A percentile compares a stretch with the other conserved stretches of the same genome.
Evolutionary conservation across 1,140 invertebrate genomes (phyloP).

Genomic region (Batillaria attramentaria): DNA sequence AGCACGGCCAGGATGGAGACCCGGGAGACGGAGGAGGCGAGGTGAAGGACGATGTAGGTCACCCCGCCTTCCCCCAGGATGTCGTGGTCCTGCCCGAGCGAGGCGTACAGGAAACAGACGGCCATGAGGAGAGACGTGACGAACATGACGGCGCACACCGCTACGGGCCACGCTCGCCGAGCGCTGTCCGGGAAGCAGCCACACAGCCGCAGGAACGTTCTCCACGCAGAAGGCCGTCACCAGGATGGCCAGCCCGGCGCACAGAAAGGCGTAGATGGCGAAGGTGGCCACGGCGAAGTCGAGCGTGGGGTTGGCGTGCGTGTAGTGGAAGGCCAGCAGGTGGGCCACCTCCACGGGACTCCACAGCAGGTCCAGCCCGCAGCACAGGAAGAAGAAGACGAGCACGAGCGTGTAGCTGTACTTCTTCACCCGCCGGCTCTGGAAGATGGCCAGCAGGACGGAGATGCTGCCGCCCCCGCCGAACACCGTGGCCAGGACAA

Average conservation of each 20-base stretch:
- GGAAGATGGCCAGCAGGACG: conserved; percentile 53
- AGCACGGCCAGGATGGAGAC: conserved; percentile 13
- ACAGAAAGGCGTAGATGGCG: conserved; percentile 55
- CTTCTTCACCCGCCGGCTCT: conserved; percentile 46
- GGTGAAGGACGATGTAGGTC: conserved; percentile 7
- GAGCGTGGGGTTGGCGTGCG: conserved; percentile 23
- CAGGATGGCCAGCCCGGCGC: conserved; percentile 42
- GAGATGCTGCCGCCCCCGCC: conserved; percentile 58
- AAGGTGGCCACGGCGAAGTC: conserved; percentile 51
- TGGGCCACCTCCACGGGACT: conserved; percentile 59
- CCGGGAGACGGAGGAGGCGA: background rate
- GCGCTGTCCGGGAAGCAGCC: conserved; percentile 17
- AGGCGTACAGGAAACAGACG: conserved; percentile 18
- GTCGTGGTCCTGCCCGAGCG: background rate
- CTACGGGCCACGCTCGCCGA: conserved; percentile 30
- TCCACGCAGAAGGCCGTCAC: conserved; percentile 35
- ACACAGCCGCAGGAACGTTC: conserved; percentile 26
- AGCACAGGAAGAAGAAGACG: conserved; percentile 54
- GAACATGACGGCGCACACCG: conserved; percentile 19
- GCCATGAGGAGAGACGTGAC: conserved; percentile 25
- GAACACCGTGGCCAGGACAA: conserved; percentile 52
- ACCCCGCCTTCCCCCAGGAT: background rate
- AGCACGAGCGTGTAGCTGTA: conserved; percentile 55
- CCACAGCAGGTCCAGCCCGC: conserved; percentile 57
- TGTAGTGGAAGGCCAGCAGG: conserved; percentile 54